Base-by-base conservation (phyloP, 2,888 invertebrate species). In the Scotopteryx bipunctaria region DNA sequence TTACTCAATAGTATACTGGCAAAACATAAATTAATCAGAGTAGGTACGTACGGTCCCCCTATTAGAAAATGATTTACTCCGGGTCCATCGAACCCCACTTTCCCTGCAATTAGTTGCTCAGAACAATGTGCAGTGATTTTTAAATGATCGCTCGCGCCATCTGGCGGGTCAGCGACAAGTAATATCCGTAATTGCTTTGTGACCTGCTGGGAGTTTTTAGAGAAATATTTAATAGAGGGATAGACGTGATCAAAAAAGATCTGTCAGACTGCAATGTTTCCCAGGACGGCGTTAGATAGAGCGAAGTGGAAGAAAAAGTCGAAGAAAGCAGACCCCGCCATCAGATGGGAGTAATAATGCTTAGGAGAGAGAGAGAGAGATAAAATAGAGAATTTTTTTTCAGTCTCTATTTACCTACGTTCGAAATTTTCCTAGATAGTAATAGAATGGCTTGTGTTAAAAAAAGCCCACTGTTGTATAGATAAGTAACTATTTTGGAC, bases 81-180 rank as follows among this genome's bases (percentile, higher is more conserved):
- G 76, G 73, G 83, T 82, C 83, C 79, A 77, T 81, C 77, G 84
- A 80, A 82, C 83, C 87, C 91, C 84, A 82, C 85, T 86, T 89
- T 86, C 83, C 78, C 85, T 87, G 83, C 91, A 91, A 91, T 91
- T 91, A 91, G 89, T 86, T 84, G 78, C 76, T 74, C 78, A 75
- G 89, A 89, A 91, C 90, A 90, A 91, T 90, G 84, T 79, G 85
- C 89, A 83, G 90, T 88, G 90, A 91, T 90, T 91, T 89, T 91
- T 88, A 85, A 87, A 88, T 83, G 83, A 84, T 86, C 80, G 83
- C 76, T 81, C 77, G 74, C 69, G 82, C 82, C 89, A 89, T 86
- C 86, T 89, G 89, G 79, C 86, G 80, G 61, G 70, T 68, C 70
- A 63, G 43, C 42, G 53, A 42, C 43, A 71, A 81, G 79, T 86